Percentiles rank a stretch among this genome's conserved stretches.
phyloP scores from a whole-genome alignment of 2,797 vertebrate species.

The Malurus splendens region DNA sequence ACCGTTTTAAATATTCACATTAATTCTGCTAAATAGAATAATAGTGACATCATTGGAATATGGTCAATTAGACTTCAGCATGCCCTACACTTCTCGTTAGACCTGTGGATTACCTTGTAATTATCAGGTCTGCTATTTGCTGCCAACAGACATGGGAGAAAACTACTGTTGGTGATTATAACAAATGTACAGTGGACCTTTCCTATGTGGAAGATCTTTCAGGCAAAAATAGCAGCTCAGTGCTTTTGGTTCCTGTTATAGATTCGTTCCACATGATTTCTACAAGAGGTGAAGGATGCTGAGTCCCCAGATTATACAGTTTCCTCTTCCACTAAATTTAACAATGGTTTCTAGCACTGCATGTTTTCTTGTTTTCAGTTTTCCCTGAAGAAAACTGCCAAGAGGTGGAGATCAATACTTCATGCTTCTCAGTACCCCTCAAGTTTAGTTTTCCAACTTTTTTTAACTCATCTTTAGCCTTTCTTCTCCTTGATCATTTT shows the following conservation, averaged over 20 bases:
- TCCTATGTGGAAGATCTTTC: background rate
- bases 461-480: background rate
- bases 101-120: background rate
- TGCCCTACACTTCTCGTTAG: background rate
- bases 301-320: background rate
- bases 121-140: background rate
- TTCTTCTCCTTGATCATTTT: background rate
- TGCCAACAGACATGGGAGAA: background rate
- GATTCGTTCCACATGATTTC: background rate
- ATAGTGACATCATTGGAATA: background rate
- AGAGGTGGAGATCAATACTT: background rate
- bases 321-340: background rate
- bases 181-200: background rate
- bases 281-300: background rate
- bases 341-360: background rate
- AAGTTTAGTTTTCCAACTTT: background rate
- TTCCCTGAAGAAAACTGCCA: background rate
- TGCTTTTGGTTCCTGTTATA: background rate
- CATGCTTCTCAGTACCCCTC: background rate
- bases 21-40: background rate
- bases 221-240: background rate
- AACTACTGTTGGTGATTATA: fast-evolving
- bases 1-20: background rate
- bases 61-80: background rate
- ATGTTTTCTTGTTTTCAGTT: background rate